Conservation (phyloP, 2,888 invertebrate species). For the Amiota minor region DNA sequence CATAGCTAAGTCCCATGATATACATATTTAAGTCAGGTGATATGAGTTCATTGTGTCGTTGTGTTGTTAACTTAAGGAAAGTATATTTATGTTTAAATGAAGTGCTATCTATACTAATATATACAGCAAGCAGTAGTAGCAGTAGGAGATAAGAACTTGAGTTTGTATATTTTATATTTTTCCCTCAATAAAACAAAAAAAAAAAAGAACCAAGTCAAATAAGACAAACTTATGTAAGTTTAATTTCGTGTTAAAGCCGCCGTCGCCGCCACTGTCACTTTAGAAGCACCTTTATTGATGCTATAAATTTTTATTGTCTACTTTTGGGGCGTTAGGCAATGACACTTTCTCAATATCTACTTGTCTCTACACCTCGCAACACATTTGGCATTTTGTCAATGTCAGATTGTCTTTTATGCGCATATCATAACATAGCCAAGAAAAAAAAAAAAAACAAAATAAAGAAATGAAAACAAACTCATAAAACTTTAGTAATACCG, state of each 20-base stretch:
- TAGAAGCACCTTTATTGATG: background rate
- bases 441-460: too few species aligned
- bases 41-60: background rate
- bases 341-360: background rate
- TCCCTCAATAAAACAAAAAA: background rate
- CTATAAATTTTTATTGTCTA: slow-evolving; percentile 8
- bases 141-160: too few species aligned
- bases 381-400: slow-evolving; percentile 5
- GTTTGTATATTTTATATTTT: too few species aligned
- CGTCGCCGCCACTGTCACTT: too few species aligned
- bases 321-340: background rate
- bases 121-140: too few species aligned
- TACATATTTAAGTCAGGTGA: background rate
- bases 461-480: background rate
- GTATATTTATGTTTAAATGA: background rate
- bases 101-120: too few species aligned
- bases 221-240: too few species aligned
- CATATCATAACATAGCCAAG: too few species aligned
- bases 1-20: background rate
- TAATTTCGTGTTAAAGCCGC: too few species aligned
- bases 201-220: background rate
- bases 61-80: background rate
- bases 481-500: slow-evolving; percentile 3
- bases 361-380: background rate
- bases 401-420: slow-evolving; percentile 9